Evolutionary conservation across 2,888 invertebrate genomes (phyloP), one percentile per base, ranked within the genome.

Genomic region (Trissolcus japonicus): DNA sequence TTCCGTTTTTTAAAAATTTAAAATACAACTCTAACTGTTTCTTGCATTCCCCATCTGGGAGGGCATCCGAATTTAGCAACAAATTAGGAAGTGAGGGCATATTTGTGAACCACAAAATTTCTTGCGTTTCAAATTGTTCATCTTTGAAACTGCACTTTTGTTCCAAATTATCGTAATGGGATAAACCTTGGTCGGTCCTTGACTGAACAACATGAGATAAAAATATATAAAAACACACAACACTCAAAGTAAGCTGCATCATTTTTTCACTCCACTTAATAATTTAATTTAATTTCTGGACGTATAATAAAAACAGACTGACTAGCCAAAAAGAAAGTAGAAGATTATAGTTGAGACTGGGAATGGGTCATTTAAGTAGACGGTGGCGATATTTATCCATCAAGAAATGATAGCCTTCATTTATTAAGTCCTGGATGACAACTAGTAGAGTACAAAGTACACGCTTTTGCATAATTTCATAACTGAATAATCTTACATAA

Each of bases 1-100:
- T 84, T 25, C 85, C 85, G 67, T 85, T 86, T 14, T 55, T 66
- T 60, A 86, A 77, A 14, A 81, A 82, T 13, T 77, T 61, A 54
- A 83, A 65, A 62, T 85, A 86, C 25, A 79, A 65, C n/a, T 65
- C 72, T 1, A 82, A 79, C 43, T 85, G 83, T 6, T 63, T 69
- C 67, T 80, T 85, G 78, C 86, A 86, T n/a, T 75, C 57, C 16
- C 84, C 84, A 17, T 85, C 81, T 14, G 83, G 80, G 9, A 72
- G 25, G 6, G 11, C 43, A n/a, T 59, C 9, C 9, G 57, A 43
- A 72, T 72, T 59, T 21, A 35, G 19, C 35, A 72, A 40, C 19
- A 72, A 14, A 21, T 56, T 21, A 4, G 72, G 59, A 35, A 72
- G 54, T 0, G 72, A 72, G 21, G 72, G 63, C 59, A 72, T 63